Percentiles rank a stretch among this genome's conserved stretches.
phyloP scores from a whole-genome alignment of 2,113 vertebrate species.

The Nicator chloris region DNA sequence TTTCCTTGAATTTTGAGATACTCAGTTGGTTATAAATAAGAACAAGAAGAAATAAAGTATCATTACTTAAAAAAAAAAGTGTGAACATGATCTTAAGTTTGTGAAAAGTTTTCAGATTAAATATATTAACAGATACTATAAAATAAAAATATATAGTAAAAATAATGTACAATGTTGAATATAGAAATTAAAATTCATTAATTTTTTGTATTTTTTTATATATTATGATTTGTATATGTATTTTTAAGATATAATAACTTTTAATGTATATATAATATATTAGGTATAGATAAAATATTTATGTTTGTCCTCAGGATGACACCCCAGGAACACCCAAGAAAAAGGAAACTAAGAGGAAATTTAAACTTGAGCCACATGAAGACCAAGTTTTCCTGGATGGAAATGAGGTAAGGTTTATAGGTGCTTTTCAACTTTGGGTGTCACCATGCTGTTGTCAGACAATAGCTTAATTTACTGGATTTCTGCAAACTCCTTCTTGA shows the following conservation, averaged over 20 bases:
- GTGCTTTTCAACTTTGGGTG: not conserved
- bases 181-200: not conserved
- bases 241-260: not conserved
- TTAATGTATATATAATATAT: not conserved
- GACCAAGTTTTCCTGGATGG: conserved; percentile 97
- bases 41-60: not conserved
- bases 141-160: not conserved
- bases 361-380: conserved; percentile 96
- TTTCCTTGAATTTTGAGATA: not conserved
- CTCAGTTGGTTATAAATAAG: not conserved
- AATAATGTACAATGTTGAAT: not conserved
- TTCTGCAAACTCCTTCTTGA: not conserved
- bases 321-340: conserved; percentile 94
- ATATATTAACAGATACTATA: not conserved
- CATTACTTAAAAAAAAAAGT: not conserved
- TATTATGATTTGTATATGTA: not conserved
- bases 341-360: conserved; percentile 98
- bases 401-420: conserved; percentile 83
- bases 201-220: not conserved
- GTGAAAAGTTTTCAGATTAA: not conserved
- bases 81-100: not conserved
- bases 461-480: not conserved
- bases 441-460: not conserved
- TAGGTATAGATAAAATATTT: not conserved
- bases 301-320: conserved; percentile 82